phyloP scores from a whole-genome alignment of 1,140 invertebrate species.

The Lepidostoma basale region DNA sequence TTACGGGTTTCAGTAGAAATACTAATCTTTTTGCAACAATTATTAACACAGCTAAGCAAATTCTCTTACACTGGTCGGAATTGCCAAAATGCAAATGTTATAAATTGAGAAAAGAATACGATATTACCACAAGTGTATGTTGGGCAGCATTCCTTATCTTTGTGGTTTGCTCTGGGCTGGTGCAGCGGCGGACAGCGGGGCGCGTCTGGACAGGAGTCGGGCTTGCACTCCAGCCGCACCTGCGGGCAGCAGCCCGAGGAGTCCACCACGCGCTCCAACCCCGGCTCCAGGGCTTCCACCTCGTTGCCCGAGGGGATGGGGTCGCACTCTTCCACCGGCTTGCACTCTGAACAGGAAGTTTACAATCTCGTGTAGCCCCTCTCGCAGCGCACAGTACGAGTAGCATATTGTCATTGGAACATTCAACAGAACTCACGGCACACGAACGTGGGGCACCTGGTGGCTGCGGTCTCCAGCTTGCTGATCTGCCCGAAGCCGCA shows the following conservation, averaged over 20 bases:
- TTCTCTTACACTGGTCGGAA: too few relatives aligned
- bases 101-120: too few relatives aligned
- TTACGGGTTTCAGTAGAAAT: too few relatives aligned
- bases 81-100: too few relatives aligned
- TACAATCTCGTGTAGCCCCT: not conserved
- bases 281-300: conserved; percentile 62
- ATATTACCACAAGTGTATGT: conserved; percentile 67
- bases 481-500: conserved; percentile 73
- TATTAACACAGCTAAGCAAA: too few relatives aligned
- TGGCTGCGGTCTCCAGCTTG: conserved; percentile 65
- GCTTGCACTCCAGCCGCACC: conserved; percentile 64
- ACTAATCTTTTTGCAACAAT: too few relatives aligned
- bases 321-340: conserved; percentile 71
- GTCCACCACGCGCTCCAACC: conserved; percentile 65
- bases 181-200: conserved; percentile 66
- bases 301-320: conserved; percentile 52
- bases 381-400: not conserved
- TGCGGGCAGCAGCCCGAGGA: conserved; percentile 73
- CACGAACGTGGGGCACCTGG: conserved; percentile 71
- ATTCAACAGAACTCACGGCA: conserved; percentile 63
- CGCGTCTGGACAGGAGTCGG: conserved; percentile 64
- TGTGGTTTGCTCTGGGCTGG: conserved; percentile 54
- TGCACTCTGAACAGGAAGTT: conserved; percentile 63
- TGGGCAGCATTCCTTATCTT: conserved; percentile 67
- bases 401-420: not conserved